A percentile compares a stretch with the other conserved stretches of the same genome.
Conservation (phyloP, 2,113 vertebrate genomes). For the Oryzias woworae region DNA sequence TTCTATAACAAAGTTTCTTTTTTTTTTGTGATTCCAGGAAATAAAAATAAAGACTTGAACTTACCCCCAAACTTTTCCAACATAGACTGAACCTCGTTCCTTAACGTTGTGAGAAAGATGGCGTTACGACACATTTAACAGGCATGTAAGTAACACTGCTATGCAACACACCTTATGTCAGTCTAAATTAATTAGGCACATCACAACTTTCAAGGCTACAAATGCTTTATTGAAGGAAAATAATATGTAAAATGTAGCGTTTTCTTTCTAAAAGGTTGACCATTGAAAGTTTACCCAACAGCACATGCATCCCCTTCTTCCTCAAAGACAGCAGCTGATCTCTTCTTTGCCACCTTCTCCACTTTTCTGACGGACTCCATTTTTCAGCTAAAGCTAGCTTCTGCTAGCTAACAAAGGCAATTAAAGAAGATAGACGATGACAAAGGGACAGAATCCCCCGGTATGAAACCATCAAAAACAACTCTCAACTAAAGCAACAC, state of each 20-base stretch:
- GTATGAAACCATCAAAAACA: no score
- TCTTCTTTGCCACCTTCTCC: constrained; percentile 67
- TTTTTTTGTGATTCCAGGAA: neutral
- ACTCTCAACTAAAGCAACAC: no score
- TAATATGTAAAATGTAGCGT: neutral
- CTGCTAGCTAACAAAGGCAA: no score
- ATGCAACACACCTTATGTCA: no score
- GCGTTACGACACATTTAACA: neutral
- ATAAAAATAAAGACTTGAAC: constrained; percentile 6
- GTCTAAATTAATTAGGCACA: neutral
- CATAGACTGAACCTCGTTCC: constrained; percentile 90
- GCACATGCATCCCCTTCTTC: constrained; percentile 18
- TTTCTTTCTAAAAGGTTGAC: neutral
- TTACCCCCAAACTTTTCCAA: constrained; percentile 90
- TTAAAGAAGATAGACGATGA: no score
- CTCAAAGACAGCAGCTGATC: constrained; percentile 44
- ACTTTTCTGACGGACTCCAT: neutral
- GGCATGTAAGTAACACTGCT: rapidly evolving
- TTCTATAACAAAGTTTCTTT: neutral
- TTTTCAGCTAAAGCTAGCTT: no score
- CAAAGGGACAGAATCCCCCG: no score
- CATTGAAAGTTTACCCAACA: constrained; percentile 33
- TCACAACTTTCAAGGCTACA: neutral
- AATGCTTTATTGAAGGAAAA: neutral
- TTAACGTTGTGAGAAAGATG: neutral